These are phyloP conservation scores for Prinia subflava DNA, from an alignment of 2,113 vertebrate genomes.

Conservation along the genomic window DNA sequence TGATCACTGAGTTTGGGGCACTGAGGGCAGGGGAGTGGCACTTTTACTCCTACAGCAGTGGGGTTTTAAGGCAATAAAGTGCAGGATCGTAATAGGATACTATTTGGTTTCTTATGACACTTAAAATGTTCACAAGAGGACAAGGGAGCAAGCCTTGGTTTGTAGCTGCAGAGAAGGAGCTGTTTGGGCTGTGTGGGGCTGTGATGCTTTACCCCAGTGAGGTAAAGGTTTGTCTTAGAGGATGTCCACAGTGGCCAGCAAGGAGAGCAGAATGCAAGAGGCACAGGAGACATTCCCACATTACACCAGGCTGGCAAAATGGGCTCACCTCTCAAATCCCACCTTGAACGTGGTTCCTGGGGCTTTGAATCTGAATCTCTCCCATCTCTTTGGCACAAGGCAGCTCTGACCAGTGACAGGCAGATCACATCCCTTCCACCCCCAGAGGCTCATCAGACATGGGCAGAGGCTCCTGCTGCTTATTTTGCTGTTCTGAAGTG, in stretches of 20 bases:
- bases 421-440: background rate
- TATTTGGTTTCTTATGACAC: background rate
- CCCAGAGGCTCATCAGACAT: background rate
- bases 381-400: background rate
- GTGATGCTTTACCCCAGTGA: background rate
- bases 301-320: background rate
- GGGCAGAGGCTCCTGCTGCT: background rate
- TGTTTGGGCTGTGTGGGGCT: background rate
- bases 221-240: background rate
- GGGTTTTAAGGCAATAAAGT: background rate
- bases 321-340: background rate
- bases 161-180: background rate
- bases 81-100: background rate
- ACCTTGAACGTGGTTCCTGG: background rate
- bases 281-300: background rate
- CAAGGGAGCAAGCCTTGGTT: background rate
- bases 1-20: background rate
- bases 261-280: accelerated
- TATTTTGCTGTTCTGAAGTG: background rate
- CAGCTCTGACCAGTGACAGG: background rate
- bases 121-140: background rate
- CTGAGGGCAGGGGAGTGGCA: accelerated
- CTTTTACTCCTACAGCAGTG: background rate
- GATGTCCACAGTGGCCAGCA: background rate
- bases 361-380: background rate